These are phyloP conservation scores for Ceratothoa steindachneri DNA, from an alignment of 2,888 invertebrate genomes.

Conservation along the genomic window DNA sequence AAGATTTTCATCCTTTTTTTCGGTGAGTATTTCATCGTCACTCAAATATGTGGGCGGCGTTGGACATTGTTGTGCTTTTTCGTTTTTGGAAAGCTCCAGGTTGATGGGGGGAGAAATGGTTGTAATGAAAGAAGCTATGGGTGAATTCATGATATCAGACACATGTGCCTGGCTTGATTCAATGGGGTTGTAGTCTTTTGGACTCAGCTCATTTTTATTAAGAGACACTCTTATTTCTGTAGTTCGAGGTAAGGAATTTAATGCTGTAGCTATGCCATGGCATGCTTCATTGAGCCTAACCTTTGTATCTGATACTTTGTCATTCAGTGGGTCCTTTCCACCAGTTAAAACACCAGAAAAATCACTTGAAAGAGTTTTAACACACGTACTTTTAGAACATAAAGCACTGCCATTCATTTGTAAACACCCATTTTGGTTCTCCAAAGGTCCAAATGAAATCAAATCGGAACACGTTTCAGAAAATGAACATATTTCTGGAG, in stretches of 20 bases:
- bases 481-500: no score
- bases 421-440: neutral
- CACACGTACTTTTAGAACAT: neutral
- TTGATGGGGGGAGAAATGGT: neutral
- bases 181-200: neutral
- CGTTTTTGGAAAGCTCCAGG: neutral
- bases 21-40: neutral
- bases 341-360: neutral
- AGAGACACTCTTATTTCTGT: neutral
- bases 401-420: neutral
- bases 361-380: no score
- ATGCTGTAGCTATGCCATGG: constrained; percentile 29
- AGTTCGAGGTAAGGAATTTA: constrained; percentile 17
- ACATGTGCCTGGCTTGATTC: neutral
- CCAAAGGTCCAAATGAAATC: neutral
- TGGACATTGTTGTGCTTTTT: neutral
- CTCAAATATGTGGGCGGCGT: constrained; percentile 3
- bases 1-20: neutral
- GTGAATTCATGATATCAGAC: neutral
- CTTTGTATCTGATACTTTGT: neutral
- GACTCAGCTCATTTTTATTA: neutral
- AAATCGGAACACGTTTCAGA: neutral
- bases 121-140: neutral
- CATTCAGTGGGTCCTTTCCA: neutral
- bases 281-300: constrained; percentile 22